Base-by-base conservation (phyloP, 2,113 vertebrate genomes). In the Chloebia gouldiae region DNA sequence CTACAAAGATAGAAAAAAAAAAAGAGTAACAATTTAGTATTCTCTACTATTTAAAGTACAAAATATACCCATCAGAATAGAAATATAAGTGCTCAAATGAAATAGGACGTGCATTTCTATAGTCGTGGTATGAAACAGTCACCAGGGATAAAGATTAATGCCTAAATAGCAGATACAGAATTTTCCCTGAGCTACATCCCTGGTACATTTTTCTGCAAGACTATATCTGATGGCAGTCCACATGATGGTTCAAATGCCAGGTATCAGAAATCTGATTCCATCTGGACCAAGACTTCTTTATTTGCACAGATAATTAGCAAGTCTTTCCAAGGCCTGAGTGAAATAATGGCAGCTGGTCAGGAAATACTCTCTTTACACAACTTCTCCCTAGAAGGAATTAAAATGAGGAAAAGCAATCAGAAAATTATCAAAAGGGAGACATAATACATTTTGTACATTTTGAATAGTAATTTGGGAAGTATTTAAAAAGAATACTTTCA, bases 81-180 rank as follows among this genome's bases (percentile, higher is more conserved):
- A 68, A 86, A 91, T 13, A 11, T 25, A 63, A 76, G 17, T 24
- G 76, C 14, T 51, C 11, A 63, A 16, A 39, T 65, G 2, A 94
- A 56, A 72, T 13, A 69, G 22, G 30, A 54, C 23, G 39, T 0
- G 0, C 14, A 37, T 68, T 77, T 44, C 88, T 61, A 28, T 40
- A 64, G 2, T 8, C 0, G 0, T 33, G 13, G 19, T 18, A 53
- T 25, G 42, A 88, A 73, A 16, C 8, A 45, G 84, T 40, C 9
- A 60, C 15, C n/a, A 53, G 23, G 1, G 3, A 37, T n/a, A 51
- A 81, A 63, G 35, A 59, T 56, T 53, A 61, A 70, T 54, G 39
- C 13, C 16, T 50, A 56, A 39, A 35, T 6, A 54, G 31, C 1
- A 2, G 56, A 82, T 12, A 15, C 3, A 81, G 42, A 66, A 4